Base-by-base conservation (phyloP, 2,888 invertebrate genomes). In the Rotaria macrura region DNA sequence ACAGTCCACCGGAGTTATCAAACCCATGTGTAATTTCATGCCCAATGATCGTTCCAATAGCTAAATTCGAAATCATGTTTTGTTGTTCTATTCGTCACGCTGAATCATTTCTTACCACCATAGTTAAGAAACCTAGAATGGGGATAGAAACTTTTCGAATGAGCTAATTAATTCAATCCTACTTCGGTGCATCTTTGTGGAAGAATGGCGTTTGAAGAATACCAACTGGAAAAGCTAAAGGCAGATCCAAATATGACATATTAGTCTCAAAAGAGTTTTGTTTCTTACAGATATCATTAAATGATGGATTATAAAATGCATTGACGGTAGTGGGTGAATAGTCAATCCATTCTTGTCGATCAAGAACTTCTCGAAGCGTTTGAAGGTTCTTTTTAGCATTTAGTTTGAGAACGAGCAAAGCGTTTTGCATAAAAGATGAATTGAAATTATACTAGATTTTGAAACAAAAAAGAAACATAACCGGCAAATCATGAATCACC, bases 271-370 rank as follows among this genome's bases (percentile, higher is more conserved):
- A 25, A 65, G 17, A 65, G n/a, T 17, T 34, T 34, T n/a, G 2
- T 17, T 65, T 65, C n/a, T 3, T 65, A 95, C 95, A 95, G 87
- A 96, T 96, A 90, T 95, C 95, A 90, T 96, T 96, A 90, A 94
- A 95, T 89, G 95, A 95, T 0, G 95, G 95, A 91, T 95, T 95
- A 91, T 96, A 96, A 91, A 96, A 96, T 4, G 96, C 96, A 91
- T 96, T 96, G 14, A 96, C 95, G 23, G 95, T 88, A 40, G 89
- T 34, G 1, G 85, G 83, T 29, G 83, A 47, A n/a, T 54, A 55
- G 17, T 43, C 55, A 29, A 54, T 83, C 85, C 85, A 85, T 38
- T 84, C 85, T 52, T 85, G 43, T 40, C n/a, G 25, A 54, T 85
- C 85, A 40, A 65, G 20, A 47, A 49, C 29, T 25, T 84, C 23